A percentile compares a stretch with the other conserved stretches of the same genome.
These are phyloP conservation scores for Sterna hirundo DNA, from an alignment of 2,113 vertebrate species.

Conservation along the genomic window DNA sequence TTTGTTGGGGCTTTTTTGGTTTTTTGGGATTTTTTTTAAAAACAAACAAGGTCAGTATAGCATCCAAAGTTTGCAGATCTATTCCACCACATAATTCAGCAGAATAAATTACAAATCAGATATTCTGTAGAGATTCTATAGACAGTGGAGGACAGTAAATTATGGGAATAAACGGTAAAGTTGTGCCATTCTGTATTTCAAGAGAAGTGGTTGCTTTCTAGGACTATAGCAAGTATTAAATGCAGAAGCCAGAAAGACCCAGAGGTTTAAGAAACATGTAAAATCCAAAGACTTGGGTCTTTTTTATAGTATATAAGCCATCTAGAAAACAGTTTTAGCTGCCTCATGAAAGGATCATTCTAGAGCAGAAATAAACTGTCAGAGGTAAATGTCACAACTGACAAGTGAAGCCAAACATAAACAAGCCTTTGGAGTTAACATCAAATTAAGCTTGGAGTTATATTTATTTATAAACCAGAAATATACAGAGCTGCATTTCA, in stretches of 20 bases:
- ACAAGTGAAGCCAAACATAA: not conserved
- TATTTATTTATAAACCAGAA: not conserved
- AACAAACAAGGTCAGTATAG: not conserved
- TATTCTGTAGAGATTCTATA: not conserved
- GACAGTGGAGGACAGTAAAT: not conserved
- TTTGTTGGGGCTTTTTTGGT: accelerated
- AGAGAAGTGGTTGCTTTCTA: not conserved
- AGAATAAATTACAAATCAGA: not conserved
- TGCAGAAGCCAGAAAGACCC: not conserved
- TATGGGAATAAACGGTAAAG: not conserved
- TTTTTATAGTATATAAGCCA: not conserved
- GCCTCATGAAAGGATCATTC: not conserved
- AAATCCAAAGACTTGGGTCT: not conserved
- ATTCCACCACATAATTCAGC: not conserved
- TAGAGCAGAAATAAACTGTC: not conserved
- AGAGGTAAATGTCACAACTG: not conserved
- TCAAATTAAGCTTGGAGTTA: not conserved
- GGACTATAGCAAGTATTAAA: not conserved
- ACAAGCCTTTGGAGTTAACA: not conserved
- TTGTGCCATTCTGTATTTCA: not conserved
- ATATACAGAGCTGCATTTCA: not conserved
- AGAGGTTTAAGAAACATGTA: not conserved
- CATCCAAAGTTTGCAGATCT: not conserved
- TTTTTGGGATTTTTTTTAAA: no score
- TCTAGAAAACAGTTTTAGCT: not conserved